These are phyloP conservation scores for Phortica magna DNA, from an alignment of 2,888 invertebrate genomes.

Conservation along the genomic window DNA sequence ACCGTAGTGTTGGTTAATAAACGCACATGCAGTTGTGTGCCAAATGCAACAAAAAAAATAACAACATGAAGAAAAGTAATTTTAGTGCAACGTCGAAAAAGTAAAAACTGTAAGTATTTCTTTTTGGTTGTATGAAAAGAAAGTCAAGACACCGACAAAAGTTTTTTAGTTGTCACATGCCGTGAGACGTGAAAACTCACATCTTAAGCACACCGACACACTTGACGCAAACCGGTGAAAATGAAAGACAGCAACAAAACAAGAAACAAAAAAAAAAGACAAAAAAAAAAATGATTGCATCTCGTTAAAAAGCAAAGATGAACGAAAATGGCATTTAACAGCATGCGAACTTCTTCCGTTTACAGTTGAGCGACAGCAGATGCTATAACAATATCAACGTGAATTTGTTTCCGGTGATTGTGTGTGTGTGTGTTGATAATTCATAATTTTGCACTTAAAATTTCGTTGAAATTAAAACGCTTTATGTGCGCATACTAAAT, in stretches of 20 bases:
- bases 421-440: constrained; percentile 64
- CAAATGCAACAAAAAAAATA: constrained; percentile 9
- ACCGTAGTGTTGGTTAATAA: constrained; percentile 30
- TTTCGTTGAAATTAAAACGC: constrained; percentile 68
- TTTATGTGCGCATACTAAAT: constrained; percentile 56
- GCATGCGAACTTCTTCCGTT: constrained; percentile 43
- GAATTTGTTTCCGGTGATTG: too few species aligned
- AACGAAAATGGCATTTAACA: constrained; percentile 63
- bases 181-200: constrained; percentile 53
- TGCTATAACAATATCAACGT: neutral
- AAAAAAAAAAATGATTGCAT: constrained; percentile 23
- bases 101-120: neutral
- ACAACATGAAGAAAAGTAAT: neutral
- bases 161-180: constrained; percentile 63
- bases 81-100: neutral
- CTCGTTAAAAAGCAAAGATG: constrained; percentile 4
- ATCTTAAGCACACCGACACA: constrained; percentile 38
- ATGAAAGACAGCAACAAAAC: constrained; percentile 32
- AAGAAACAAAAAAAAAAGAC: neutral
- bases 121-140: neutral
- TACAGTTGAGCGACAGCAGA: constrained; percentile 1
- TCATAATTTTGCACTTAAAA: constrained; percentile 70
- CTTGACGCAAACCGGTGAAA: constrained; percentile 10
- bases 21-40: constrained; percentile 25
- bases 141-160: constrained; percentile 46